These are phyloP conservation scores for Merops nubicus DNA, from an alignment of 2,113 vertebrate genomes.

Conservation along the genomic window DNA sequence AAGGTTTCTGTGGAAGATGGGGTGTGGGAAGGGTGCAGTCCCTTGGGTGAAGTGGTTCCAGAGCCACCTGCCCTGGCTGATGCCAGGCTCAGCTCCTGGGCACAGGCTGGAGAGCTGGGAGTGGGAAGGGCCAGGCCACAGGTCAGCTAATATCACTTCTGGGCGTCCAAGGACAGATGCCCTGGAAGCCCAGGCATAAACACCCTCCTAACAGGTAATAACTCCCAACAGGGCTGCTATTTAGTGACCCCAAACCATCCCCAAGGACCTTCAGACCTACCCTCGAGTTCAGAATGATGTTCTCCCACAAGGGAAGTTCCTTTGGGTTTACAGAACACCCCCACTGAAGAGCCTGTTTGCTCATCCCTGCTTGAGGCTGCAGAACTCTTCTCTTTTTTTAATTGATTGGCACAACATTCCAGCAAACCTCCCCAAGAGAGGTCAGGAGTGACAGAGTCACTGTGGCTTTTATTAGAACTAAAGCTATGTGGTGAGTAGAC, in stretches of 20 bases:
- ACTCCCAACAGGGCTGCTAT: too few relatives aligned
- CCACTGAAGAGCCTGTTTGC: accelerated
- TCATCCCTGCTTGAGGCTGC: not conserved
- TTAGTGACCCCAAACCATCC: not conserved
- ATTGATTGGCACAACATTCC: not conserved
- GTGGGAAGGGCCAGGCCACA: not conserved
- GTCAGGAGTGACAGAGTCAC: not conserved
- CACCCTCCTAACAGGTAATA: not conserved
- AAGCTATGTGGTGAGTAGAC: not conserved
- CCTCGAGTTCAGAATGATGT: not conserved
- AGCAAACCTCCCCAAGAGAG: not conserved
- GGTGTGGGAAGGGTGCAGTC: not conserved
- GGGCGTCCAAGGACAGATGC: accelerated
- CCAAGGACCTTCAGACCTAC: not conserved
- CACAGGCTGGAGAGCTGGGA: not conserved
- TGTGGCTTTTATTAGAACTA: not conserved
- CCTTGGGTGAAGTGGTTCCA: accelerated
- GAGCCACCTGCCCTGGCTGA: not conserved
- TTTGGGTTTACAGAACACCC: not conserved
- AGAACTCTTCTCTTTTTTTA: not conserved
- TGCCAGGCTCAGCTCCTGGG: accelerated
- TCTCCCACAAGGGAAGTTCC: not conserved
- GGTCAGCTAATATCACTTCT: accelerated
- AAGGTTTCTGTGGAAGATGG: not conserved
- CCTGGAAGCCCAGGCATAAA: not conserved